Evolutionary conservation across 2,113 vertebrate genomes (phyloP).

Genomic region (Boleophthalmus pectinirostris): DNA sequence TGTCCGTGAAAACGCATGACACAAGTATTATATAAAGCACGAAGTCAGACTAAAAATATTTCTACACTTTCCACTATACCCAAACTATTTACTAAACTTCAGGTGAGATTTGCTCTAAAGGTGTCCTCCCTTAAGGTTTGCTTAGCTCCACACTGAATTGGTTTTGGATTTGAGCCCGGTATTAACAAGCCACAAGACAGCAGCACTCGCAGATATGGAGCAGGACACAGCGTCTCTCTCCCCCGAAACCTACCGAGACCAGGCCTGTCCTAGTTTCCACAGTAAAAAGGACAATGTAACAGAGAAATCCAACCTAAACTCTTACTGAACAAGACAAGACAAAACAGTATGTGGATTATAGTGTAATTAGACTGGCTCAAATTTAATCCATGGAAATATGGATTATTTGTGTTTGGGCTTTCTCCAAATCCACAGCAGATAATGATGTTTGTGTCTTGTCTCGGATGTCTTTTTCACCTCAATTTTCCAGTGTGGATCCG

Average conservation of each 20-base stretch:
- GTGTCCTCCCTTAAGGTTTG: neutral
- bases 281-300: slow-evolving; percentile 14
- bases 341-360: slow-evolving; percentile 13
- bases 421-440: slow-evolving; percentile 13
- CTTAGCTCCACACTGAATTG: slow-evolving; percentile 7
- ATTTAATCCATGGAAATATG: slow-evolving; percentile 22
- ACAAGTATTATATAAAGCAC: neutral
- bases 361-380: slow-evolving; percentile 38
- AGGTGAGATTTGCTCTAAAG: slow-evolving; percentile 1
- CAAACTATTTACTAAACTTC: neutral
- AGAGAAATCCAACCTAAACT: neutral
- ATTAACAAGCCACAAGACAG: slow-evolving; percentile 48
- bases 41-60: neutral
- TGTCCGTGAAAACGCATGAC: too few species aligned
- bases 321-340: neutral
- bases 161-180: slow-evolving; percentile 22
- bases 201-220: slow-evolving; percentile 37
- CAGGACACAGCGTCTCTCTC: slow-evolving; percentile 42
- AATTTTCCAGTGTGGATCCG: neutral
- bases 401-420: slow-evolving; percentile 9
- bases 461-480: slow-evolving; percentile 1
- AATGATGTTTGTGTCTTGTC: slow-evolving; percentile 17
- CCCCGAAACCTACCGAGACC: slow-evolving; percentile 21
- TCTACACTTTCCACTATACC: neutral
- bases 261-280: slow-evolving; percentile 52